phyloP scores from a whole-genome alignment of 2,113 vertebrate genomes.

The Toxostoma redivivum region DNA sequence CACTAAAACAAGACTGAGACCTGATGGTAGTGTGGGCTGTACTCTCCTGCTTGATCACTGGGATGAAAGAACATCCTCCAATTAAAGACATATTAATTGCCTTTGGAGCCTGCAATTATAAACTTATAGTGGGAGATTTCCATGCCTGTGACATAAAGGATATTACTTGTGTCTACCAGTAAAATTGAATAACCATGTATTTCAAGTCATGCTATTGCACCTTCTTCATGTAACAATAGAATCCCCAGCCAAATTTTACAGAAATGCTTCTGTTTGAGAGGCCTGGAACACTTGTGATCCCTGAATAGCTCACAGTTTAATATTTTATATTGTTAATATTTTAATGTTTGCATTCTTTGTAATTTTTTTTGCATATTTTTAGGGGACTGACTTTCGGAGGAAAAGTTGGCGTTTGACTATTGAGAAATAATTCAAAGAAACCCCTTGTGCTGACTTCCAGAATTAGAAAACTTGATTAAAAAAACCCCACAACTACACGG shows the following conservation, averaged over 20 bases:
- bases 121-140: not conserved
- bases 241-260: not conserved
- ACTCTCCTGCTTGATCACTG: not conserved
- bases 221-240: not conserved
- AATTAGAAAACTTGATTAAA: not conserved
- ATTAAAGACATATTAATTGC: not conserved
- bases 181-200: not conserved
- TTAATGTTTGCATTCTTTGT: not conserved
- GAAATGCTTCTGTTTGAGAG: not conserved
- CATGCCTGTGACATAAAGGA: not conserved
- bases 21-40: not conserved
- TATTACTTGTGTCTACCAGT: not conserved
- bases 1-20: not conserved
- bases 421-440: not conserved
- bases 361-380: not conserved
- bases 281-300: not conserved
- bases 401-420: not conserved
- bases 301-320: not conserved
- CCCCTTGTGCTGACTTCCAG: not conserved
- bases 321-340: not conserved
- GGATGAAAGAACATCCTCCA: not conserved
- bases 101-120: not conserved
- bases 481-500: accelerated
- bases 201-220: not conserved
- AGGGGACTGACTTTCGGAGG: not conserved